These are phyloP conservation scores for Aepyceros melampus DNA, from an alignment of 2,113 vertebrate genomes.

Conservation along the genomic window DNA sequence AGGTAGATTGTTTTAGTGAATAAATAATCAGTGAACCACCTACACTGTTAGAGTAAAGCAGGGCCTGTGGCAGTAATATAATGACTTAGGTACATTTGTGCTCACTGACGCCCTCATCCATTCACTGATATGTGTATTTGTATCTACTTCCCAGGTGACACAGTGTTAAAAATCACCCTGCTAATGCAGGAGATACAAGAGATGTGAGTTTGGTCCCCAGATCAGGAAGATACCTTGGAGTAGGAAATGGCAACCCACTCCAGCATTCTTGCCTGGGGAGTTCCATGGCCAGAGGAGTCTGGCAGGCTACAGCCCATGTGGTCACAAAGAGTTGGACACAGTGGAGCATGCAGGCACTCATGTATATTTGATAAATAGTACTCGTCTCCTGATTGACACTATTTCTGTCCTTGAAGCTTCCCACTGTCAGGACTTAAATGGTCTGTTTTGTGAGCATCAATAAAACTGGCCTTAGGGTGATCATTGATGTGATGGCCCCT, in stretches of 20 bases:
- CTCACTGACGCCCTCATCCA: neutral
- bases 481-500: neutral
- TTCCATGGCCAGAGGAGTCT: neutral
- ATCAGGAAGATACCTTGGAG: neutral
- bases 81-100: neutral
- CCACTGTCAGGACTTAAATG: neutral
- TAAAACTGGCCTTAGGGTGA: neutral
- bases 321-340: neutral
- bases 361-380: neutral
- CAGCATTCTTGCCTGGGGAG: neutral
- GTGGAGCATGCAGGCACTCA: neutral
- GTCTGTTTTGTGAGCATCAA: neutral
- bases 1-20: neutral
- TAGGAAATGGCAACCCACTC: neutral
- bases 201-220: neutral
- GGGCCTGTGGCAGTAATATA: neutral
- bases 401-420: neutral
- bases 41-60: neutral
- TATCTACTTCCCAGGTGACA: neutral
- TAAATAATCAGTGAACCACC: neutral
- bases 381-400: neutral
- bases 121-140: neutral
- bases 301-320: neutral
- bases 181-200: neutral
- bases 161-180: neutral